Conservation (phyloP, 2,888 invertebrate species). For the Aricia artaxerxes region DNA sequence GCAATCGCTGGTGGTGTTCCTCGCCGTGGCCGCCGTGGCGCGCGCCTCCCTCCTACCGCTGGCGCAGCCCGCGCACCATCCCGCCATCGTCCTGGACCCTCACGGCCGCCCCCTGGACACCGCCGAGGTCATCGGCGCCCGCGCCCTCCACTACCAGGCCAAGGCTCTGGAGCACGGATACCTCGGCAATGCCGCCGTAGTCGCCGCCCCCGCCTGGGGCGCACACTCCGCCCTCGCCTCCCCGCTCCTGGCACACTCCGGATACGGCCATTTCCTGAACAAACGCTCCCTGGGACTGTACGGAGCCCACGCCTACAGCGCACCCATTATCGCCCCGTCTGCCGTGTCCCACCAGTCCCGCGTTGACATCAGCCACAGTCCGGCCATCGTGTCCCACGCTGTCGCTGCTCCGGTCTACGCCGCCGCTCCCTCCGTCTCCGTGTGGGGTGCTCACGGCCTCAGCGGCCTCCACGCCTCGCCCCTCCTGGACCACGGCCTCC, state of each 20-base stretch:
- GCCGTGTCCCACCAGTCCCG: conserved; percentile 49
- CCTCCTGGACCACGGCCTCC: conserved; percentile 45
- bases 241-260: no score
- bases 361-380: conserved; percentile 52
- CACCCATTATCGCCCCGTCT: conserved; percentile 49
- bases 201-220: conserved; percentile 44
- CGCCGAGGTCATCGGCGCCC: conserved; percentile 73
- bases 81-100: conserved; percentile 69
- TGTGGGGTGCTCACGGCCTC: neutral
- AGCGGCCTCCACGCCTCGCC: conserved; percentile 8
- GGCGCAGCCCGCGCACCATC: conserved; percentile 71
- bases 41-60: conserved; percentile 74
- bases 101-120: conserved; percentile 75
- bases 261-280: conserved; percentile 53
- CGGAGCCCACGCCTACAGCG: conserved; percentile 43
- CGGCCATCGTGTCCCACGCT: conserved; percentile 46
- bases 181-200: conserved; percentile 47
- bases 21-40: conserved; percentile 81
- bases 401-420: no score
- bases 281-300: conserved; percentile 49
- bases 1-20: conserved; percentile 82
- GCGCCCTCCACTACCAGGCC: conserved; percentile 72
- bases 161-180: conserved; percentile 64
- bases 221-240: no score
- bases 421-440: conserved; percentile 9